These are phyloP conservation scores for Hypothenemus hampei DNA, from an alignment of 1,140 invertebrate species.

Conservation along the genomic window DNA sequence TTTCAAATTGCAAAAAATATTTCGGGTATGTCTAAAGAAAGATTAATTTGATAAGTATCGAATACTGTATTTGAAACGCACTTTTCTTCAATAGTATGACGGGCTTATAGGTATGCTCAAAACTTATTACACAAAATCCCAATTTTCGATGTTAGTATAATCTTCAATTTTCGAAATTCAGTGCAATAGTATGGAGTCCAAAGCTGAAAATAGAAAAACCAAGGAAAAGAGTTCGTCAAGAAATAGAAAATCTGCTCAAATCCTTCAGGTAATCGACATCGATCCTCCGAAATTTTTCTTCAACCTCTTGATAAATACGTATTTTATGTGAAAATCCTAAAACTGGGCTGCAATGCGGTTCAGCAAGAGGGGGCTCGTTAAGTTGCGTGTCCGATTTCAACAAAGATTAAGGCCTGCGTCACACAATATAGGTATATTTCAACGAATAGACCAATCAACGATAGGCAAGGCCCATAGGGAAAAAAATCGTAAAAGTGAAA, in stretches of 20 bases:
- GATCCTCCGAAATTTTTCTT: too few species aligned
- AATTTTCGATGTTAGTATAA: background rate
- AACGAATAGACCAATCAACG: conserved; percentile 10
- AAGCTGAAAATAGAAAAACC: background rate
- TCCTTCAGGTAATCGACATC: too few species aligned
- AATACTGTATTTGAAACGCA: too few species aligned
- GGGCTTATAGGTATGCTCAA: too few species aligned
- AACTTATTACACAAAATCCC: background rate
- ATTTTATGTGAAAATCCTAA: background rate
- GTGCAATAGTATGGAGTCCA: too few species aligned
- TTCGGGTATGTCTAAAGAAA: too few species aligned
- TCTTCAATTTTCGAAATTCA: too few species aligned
- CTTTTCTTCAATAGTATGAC: too few species aligned
- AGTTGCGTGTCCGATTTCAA: conserved; percentile 32
- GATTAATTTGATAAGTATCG: too few species aligned
- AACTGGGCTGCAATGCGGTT: conserved; percentile 34
- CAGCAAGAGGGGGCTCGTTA: conserved; percentile 17
- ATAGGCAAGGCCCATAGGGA: conserved; percentile 1
- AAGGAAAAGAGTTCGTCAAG: background rate
- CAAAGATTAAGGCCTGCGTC: conserved; percentile 32
- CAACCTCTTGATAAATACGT: too few species aligned
- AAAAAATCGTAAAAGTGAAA: conserved; percentile 5
- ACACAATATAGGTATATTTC: conserved; percentile 27
- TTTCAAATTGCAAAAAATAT: too few species aligned
- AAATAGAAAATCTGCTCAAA: background rate